phyloP scores from a whole-genome alignment of 2,797 vertebrate species.

The Eurystomus glaucurus region DNA sequence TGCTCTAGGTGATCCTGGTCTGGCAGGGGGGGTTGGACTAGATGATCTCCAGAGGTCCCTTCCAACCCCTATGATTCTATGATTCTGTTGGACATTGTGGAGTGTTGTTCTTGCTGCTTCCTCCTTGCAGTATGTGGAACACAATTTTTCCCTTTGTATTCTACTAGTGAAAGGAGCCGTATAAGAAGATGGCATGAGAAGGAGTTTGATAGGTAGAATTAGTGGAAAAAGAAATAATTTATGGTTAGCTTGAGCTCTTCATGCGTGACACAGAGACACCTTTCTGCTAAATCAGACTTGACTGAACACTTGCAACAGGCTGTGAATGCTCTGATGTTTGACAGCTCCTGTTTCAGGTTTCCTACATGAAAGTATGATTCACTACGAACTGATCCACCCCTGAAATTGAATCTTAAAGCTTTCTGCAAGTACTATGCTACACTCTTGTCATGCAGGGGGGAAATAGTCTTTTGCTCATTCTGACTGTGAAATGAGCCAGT shows the following conservation, averaged over 20 bases:
- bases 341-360: conserved; percentile 63
- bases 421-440: conserved; percentile 61
- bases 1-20: no score
- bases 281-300: conserved; percentile 52
- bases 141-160: background rate
- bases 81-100: background rate
- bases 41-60: no score
- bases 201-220: background rate
- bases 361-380: conserved; percentile 33
- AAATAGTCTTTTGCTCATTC: conserved; percentile 61
- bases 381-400: conserved; percentile 36
- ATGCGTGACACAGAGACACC: background rate
- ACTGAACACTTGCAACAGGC: conserved; percentile 48
- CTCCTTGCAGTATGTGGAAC: background rate
- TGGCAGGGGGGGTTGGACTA: no score
- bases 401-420: conserved; percentile 73
- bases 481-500: conserved; percentile 71
- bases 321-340: conserved; percentile 58
- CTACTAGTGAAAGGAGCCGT: background rate
- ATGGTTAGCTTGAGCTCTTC: background rate
- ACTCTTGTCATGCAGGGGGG: conserved; percentile 25
- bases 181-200: background rate
- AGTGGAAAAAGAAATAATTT: background rate
- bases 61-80: no score
- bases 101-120: background rate